Percentiles rank a stretch among this genome's conserved stretches.
Evolutionary conservation across 2,888 invertebrate genomes (phyloP).

Genomic region (Cylloceria caligata): DNA sequence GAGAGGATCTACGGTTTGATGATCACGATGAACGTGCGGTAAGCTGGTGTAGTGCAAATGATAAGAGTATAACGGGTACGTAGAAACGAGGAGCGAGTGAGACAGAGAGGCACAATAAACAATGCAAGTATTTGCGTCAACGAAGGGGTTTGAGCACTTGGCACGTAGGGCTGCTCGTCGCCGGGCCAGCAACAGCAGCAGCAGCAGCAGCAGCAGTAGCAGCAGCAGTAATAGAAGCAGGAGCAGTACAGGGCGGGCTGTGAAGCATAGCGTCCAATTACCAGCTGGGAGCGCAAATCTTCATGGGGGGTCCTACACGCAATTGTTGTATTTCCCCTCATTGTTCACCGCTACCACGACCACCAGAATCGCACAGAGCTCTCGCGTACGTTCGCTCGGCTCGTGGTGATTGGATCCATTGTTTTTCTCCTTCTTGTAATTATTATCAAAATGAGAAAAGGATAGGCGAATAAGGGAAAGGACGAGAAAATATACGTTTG

Average conservation of each 20-base stretch:
- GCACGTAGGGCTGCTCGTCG: conserved; percentile 79
- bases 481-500: conserved; percentile 8
- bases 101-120: conserved; percentile 74
- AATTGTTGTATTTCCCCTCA: conserved; percentile 83
- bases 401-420: conserved; percentile 82
- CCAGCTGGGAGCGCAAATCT: conserved; percentile 81
- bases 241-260: conserved; percentile 25
- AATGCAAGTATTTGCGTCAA: conserved; percentile 80
- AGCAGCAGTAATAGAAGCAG: conserved; percentile 7
- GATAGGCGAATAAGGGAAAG: conserved; percentile 31
- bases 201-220: conserved; percentile 9
- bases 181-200: not conserved
- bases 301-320: conserved; percentile 84
- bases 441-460: conserved; percentile 74
- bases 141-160: conserved; percentile 82
- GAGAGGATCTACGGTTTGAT: conserved; percentile 1
- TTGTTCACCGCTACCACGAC: conserved; percentile 76
- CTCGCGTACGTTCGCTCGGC: conserved; percentile 33
- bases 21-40: conserved; percentile 26
- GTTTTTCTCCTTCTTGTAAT: conserved; percentile 80
- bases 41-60: conserved; percentile 6
- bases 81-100: conserved; percentile 30
- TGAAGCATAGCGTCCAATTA: conserved; percentile 82
- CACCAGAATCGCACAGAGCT: conserved; percentile 52
- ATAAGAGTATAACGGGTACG: conserved; percentile 28